These are phyloP conservation scores for Parnassius orleans DNA, from an alignment of 2,888 invertebrate species.

Conservation along the genomic window DNA sequence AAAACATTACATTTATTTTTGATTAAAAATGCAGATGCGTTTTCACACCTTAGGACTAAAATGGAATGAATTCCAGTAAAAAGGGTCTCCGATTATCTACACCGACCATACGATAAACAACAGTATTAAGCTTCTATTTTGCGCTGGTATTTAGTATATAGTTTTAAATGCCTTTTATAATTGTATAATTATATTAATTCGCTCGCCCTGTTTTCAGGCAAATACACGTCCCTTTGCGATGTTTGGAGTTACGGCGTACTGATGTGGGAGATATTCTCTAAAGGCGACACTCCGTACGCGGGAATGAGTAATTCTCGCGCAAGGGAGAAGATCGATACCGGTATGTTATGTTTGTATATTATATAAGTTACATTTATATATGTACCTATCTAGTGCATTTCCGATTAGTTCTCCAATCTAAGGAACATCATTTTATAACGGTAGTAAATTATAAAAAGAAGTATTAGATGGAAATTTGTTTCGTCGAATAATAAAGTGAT, in stretches of 20 bases:
- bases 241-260: conserved; percentile 98
- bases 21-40: no score
- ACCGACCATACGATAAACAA: no score
- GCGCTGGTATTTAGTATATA: background rate
- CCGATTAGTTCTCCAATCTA: no score
- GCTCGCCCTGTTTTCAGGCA: conserved; percentile 78
- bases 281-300: conserved; percentile 95
- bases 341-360: conserved; percentile 67
- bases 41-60: no score
- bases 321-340: conserved; percentile 95
- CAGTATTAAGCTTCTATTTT: no score
- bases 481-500: background rate
- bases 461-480: background rate
- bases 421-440: background rate
- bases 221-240: conserved; percentile 96
- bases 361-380: no score
- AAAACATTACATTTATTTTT: no score
- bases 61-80: no score
- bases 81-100: no score
- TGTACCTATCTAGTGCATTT: no score
- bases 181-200: background rate
- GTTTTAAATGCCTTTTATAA: no score
- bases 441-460: background rate
- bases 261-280: conserved; percentile 98
- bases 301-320: conserved; percentile 97